Percentiles rank a stretch among this genome's conserved stretches.
phyloP scores from a whole-genome alignment of 2,888 invertebrate species.

The Molanna angustata region DNA sequence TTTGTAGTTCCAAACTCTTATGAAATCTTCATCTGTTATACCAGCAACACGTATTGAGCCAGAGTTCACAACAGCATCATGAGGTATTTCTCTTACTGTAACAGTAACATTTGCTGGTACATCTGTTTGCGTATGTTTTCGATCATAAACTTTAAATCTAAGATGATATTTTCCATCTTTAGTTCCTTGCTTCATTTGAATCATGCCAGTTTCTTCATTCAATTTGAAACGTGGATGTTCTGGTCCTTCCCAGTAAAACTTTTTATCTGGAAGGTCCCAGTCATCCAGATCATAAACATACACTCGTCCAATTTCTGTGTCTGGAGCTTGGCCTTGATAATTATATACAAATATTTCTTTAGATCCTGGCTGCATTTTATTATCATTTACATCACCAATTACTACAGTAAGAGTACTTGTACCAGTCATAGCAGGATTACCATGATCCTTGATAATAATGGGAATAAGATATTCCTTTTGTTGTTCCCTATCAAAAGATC shows the following conservation, averaged over 20 bases:
- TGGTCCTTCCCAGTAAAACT: conserved; percentile 89
- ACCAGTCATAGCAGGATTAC: conserved; percentile 94
- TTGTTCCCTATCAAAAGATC: conserved; percentile 92
- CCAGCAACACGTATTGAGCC: conserved; percentile 92
- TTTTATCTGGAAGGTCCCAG: conserved; percentile 98
- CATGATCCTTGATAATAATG: conserved; percentile 95
- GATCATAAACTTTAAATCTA: conserved; percentile 85
- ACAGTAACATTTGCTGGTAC: conserved; percentile 96
- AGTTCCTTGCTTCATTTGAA: conserved; percentile 92
- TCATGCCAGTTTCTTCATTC: conserved; percentile 90
- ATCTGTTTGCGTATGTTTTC: conserved; percentile 92
- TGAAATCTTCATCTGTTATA: conserved; percentile 94
- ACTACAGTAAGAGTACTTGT: conserved; percentile 94
- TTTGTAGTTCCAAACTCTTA: conserved; percentile 91
- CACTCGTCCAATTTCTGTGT: conserved; percentile 90
- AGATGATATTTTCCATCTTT: conserved; percentile 82
- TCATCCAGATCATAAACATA: conserved; percentile 98
- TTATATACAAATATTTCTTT: conserved; percentile 98
- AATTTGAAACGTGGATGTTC: conserved; percentile 86
- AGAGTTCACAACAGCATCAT: conserved; percentile 93
- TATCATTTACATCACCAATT: conserved; percentile 97
- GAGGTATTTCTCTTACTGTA: conserved; percentile 89
- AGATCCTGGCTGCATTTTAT: conserved; percentile 96
- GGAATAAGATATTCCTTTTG: conserved; percentile 96
- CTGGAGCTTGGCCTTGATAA: conserved; percentile 87